Conservation (phyloP, 2,797 vertebrate species). For the Urocyon cinereoargenteus region DNA sequence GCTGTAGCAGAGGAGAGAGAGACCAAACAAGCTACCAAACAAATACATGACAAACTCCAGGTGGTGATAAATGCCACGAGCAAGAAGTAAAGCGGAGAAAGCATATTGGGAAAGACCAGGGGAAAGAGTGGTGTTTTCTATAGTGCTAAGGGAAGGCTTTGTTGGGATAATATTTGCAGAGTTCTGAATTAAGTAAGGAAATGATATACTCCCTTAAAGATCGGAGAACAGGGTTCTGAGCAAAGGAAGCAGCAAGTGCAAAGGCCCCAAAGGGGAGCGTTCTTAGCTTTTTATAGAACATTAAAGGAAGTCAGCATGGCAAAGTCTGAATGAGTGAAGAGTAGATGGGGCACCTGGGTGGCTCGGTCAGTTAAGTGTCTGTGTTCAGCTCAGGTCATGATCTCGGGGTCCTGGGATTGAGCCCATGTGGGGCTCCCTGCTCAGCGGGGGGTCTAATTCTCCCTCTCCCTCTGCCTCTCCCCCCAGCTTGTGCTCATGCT, state of each 20-base stretch:
- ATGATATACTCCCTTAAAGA: neutral
- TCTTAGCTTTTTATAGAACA: neutral
- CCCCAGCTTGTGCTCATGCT: no score
- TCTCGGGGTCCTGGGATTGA: no score
- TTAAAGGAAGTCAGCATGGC: neutral
- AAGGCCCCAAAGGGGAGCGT: neutral
- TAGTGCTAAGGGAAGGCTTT: neutral
- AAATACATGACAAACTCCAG: neutral
- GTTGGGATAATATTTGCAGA: neutral
- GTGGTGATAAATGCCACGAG: neutral
- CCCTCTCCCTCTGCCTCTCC: no score
- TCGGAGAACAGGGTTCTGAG: neutral
- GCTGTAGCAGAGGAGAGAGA: neutral
- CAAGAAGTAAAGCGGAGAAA: neutral
- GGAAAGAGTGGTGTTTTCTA: neutral
- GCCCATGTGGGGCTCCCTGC: no score
- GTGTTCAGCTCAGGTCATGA: no score
- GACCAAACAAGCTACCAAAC: neutral
- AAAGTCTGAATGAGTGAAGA: neutral
- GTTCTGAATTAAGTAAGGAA: slow-evolving; percentile 35
- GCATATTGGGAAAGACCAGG: neutral
- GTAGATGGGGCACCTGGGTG: no score
- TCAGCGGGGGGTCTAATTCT: no score
- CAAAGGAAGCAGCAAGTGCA: neutral
- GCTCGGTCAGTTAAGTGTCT: no score